A percentile compares a stretch with the other conserved stretches of the same genome.
Evolutionary conservation across 1,140 invertebrate species (phyloP).

Genomic region (Temnothorax longispinosus): DNA sequence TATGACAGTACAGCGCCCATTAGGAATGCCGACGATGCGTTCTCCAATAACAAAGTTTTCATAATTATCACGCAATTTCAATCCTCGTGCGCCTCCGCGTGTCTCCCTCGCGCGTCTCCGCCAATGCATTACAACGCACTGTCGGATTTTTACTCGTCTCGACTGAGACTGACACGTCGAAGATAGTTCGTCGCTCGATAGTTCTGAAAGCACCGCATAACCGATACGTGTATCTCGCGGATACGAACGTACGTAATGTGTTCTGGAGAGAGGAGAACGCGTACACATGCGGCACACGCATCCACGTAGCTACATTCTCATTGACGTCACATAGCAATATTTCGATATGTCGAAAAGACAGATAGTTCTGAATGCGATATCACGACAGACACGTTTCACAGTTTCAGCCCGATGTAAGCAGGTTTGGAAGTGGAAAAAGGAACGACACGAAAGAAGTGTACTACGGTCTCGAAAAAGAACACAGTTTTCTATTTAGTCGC

Average conservation of each 20-base stretch:
- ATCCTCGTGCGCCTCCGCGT: conserved; percentile 1
- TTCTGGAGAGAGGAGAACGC: background rate
- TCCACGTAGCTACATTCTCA: background rate
- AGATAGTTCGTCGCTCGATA: conserved; percentile 23
- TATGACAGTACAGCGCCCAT: background rate
- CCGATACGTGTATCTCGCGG: conserved; percentile 14
- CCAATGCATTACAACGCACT: background rate
- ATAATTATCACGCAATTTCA: conserved; percentile 43
- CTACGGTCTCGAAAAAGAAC: background rate
- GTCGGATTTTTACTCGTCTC: background rate
- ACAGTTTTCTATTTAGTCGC: background rate
- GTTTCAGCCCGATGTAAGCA: background rate
- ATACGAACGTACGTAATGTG: background rate
- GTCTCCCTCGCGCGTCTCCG: background rate
- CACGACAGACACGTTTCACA: background rate
- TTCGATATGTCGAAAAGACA: background rate
- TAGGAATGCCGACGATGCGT: conserved; percentile 26
- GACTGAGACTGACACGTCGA: background rate
- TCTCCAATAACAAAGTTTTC: conserved; percentile 25
- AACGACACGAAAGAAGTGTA: background rate
- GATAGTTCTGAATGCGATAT: conserved; percentile 25
- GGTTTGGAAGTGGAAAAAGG: background rate
- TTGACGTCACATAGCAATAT: background rate
- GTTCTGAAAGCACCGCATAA: conserved; percentile 4
- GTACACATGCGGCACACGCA: background rate